Percentiles rank a stretch among this genome's conserved stretches.
Evolutionary conservation across 1,140 invertebrate species (phyloP).

Genomic region (Fopius arisanus): DNA sequence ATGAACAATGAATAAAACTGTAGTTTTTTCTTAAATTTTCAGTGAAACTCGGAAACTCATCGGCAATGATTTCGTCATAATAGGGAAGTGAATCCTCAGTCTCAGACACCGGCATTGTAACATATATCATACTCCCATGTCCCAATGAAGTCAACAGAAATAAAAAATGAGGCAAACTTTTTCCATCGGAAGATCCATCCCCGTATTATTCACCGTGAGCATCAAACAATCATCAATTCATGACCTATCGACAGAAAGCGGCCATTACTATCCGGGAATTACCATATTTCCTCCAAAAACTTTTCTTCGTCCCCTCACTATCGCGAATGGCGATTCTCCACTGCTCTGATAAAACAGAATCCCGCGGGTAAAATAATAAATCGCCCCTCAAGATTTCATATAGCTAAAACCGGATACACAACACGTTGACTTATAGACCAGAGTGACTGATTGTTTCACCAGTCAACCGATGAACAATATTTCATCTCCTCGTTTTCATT

Average conservation of each 20-base stretch:
- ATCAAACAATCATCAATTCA: background rate
- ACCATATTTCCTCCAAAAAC: background rate
- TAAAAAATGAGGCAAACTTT: background rate
- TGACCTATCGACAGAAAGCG: background rate
- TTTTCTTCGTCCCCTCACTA: background rate
- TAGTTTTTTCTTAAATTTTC: no score
- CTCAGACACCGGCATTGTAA: no score
- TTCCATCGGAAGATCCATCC: background rate
- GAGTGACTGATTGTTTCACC: constrained; percentile 3
- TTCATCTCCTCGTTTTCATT: background rate
- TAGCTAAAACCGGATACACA: background rate
- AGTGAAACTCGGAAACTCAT: no score
- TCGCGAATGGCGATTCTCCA: background rate
- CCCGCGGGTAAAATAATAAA: background rate
- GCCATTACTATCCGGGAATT: background rate
- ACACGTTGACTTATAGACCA: background rate
- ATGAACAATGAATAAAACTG: no score
- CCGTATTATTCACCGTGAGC: no score
- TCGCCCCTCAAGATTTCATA: background rate
- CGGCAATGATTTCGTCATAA: no score
- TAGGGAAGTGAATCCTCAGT: no score
- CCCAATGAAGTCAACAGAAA: no score
- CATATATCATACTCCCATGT: no score
- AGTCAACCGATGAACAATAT: background rate
- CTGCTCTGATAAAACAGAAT: background rate